Base-by-base conservation (phyloP, 2,888 invertebrate genomes). In the Nomada fabriciana region DNA sequence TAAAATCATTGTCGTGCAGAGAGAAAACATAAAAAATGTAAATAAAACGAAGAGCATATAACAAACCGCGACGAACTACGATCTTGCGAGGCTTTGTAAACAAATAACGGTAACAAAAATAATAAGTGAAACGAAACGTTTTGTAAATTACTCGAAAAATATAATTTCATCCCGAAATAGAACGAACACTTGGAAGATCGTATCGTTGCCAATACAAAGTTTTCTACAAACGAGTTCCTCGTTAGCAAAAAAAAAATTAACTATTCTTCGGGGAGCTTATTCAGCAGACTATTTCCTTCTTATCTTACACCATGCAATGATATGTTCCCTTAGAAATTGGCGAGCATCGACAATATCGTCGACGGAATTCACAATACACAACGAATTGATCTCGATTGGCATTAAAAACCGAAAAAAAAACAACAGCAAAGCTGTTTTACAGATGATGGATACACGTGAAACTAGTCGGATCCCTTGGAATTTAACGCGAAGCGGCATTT, bases 321-420 rank as follows among this genome's bases (percentile, higher is more conserved):
- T 76, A 65, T 61, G 61, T 67, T 76, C 80, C 71, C 60, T 76
- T 67, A 61, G 60, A 42, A 70, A 65, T 13, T 53, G 36, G 64
- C 53, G 15, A 43, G 20, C n/a, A 42, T 53, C 57, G 57, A 65
- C 57, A 36, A 53, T 70, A 47, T 47, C 2, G n/a, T 13, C 43
- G 43, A 43, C n/a, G 20, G 55, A 78, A 55, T n/a, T 50, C 55
- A 61, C 15, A 61, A 67, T 63, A 63, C 68, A 42, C 57, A 42
- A 71, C 43, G 18, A 61, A 50, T 59, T 52, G 13, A 36, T 64
- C 20, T 61, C 25, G 29, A 64, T 67, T 50, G 63, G 50, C 75
- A 63, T 68, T 42, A 57, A 57, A 63, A 57, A 53, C 5, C 29
- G 36, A 36, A 36, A 36, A 36, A 29, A 29, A 36, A 36, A 36